These are phyloP conservation scores for Hermaeophaga mercurialis DNA, from an alignment of 2,888 invertebrate species.

Conservation along the genomic window DNA sequence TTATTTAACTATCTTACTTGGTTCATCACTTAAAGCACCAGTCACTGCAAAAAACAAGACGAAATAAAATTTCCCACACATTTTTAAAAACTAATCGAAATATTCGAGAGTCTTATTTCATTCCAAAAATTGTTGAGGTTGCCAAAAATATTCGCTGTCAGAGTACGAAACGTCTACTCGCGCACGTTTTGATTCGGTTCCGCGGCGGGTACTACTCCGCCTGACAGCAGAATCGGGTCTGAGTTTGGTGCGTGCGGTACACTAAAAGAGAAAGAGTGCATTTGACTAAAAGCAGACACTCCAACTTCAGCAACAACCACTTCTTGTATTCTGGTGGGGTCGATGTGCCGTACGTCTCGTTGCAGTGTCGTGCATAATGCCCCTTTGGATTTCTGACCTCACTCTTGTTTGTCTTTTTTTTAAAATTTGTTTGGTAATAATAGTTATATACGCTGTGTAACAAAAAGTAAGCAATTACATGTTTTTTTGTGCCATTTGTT, in stretches of 20 bases:
- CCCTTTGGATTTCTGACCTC: not conserved
- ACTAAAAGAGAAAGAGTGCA: constrained; percentile 4
- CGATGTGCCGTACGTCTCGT: constrained; percentile 30
- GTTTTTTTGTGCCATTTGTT: too few species aligned
- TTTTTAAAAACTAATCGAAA: not conserved
- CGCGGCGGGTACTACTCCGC: constrained; percentile 2
- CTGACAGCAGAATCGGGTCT: constrained; percentile 2
- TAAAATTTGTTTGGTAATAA: too few species aligned
- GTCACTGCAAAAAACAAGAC: not conserved
- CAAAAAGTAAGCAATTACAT: too few species aligned
- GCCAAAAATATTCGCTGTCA: not conserved
- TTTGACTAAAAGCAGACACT: constrained; percentile 25
- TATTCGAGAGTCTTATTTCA: not conserved
- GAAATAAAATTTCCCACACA: not conserved
- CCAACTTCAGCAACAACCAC: constrained; percentile 29
- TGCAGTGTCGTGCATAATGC: constrained; percentile 29
- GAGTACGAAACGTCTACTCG: constrained; percentile 2
- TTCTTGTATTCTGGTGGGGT: constrained; percentile 36
- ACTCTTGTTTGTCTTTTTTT: not conserved
- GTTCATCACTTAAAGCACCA: too few species aligned
- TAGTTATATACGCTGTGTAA: too few species aligned
- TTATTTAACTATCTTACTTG: too few species aligned
- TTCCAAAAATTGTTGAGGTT: not conserved
- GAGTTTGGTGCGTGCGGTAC: too few species aligned
- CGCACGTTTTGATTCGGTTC: not conserved